phyloP scores from a whole-genome alignment of 2,797 vertebrate genomes.

The Enoplosus armatus region DNA sequence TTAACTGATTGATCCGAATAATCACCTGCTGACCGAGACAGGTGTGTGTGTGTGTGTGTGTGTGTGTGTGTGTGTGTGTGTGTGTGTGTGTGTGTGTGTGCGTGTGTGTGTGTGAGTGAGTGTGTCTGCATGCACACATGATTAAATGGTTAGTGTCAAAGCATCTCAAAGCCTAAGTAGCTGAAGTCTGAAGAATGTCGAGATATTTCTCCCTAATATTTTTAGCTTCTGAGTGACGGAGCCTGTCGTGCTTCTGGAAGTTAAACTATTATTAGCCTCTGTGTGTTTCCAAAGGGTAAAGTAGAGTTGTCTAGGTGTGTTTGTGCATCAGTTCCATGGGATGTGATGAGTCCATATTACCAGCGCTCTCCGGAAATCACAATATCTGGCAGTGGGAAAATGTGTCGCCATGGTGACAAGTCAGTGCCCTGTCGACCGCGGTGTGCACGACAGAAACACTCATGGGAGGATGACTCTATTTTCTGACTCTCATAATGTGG shows the following conservation, averaged over 20 bases:
- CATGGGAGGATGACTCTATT: conserved; percentile 51
- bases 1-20: conserved; percentile 52
- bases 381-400: conserved; percentile 59
- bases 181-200: not conserved
- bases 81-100: not conserved
- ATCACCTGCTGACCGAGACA: conserved; percentile 34
- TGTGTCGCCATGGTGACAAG: conserved; percentile 76
- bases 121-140: not conserved
- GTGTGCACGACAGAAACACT: conserved; percentile 30
- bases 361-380: conserved; percentile 47
- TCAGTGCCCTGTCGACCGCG: conserved; percentile 59
- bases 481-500: conserved; percentile 46
- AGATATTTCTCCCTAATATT: not conserved
- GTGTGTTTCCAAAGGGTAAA: conserved; percentile 15
- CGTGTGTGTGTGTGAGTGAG: not conserved
- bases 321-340: conserved; percentile 37
- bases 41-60: not conserved
- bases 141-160: conserved; percentile 20
- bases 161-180: not conserved
- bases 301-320: conserved; percentile 50
- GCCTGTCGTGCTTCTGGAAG: not conserved
- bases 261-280: not conserved
- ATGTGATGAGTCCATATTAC: conserved; percentile 34
- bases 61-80: conserved; percentile 5
- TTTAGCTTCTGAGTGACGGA: not conserved